These are phyloP conservation scores for Rhabdomys pumilio DNA, from an alignment of 2,797 vertebrate species.

Conservation along the genomic window DNA sequence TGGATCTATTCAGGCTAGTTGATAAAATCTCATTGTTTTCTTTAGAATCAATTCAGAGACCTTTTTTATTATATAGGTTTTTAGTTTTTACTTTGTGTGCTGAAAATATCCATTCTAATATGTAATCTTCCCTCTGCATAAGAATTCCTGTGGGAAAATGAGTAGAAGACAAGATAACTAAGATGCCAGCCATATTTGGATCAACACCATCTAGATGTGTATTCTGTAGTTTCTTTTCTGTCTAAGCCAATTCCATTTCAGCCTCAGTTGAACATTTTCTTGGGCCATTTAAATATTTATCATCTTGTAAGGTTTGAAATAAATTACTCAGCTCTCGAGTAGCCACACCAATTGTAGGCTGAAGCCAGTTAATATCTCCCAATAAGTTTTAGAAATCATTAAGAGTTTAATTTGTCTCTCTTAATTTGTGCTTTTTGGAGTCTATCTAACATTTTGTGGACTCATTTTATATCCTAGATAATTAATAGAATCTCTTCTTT, in stretches of 20 bases:
- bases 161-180: not conserved
- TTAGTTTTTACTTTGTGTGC: not conserved
- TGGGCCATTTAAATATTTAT: not conserved
- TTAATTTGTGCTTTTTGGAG: not conserved
- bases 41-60: not conserved
- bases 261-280: not conserved
- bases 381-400: not conserved
- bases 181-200: not conserved
- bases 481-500: not conserved
- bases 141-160: not conserved
- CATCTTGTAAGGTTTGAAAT: not conserved
- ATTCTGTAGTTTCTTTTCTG: not conserved
- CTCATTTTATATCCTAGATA: not conserved
- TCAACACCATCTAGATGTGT: not conserved
- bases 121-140: not conserved
- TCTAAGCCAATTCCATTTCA: not conserved
- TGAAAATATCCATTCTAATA: not conserved
- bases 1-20: not conserved
- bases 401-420: not conserved
- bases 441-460: not conserved
- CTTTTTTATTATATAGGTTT: not conserved
- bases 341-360: not conserved
- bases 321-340: not conserved
- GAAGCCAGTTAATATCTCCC: not conserved
- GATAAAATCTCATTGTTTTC: not conserved